These are phyloP conservation scores for Astur gentilis DNA, from an alignment of 2,113 vertebrate genomes.

Conservation along the genomic window DNA sequence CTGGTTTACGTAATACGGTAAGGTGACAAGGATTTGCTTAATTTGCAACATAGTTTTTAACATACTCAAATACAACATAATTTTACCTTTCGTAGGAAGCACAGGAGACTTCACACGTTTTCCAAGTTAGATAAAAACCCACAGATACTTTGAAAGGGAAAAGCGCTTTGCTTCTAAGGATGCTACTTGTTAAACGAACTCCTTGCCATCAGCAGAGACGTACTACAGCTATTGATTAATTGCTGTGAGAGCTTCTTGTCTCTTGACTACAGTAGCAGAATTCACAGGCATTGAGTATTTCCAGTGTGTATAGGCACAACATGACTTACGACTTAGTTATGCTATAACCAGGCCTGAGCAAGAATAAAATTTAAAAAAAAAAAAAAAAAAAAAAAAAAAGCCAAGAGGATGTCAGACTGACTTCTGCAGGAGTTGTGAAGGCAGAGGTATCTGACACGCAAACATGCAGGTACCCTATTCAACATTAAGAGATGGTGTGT, in stretches of 20 bases:
- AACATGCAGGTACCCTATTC: background rate
- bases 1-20: background rate
- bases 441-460: background rate
- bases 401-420: background rate
- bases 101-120: background rate
- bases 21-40: accelerated
- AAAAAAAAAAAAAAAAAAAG: background rate
- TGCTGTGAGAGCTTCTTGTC: background rate
- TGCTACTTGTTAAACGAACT: background rate
- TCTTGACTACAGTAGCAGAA: background rate
- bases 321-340: background rate
- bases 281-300: background rate
- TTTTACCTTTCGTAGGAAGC: background rate
- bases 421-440: background rate
- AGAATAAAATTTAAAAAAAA: background rate
- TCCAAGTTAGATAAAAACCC: background rate
- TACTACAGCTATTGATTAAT: background rate
- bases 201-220: background rate
- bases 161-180: background rate
- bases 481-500: background rate
- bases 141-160: background rate
- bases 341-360: background rate
- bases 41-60: background rate
- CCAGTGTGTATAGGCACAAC: background rate
- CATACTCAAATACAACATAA: background rate